These are phyloP conservation scores for Microctonus aethiopoides DNA, from an alignment of 2,888 invertebrate genomes.

Conservation along the genomic window DNA sequence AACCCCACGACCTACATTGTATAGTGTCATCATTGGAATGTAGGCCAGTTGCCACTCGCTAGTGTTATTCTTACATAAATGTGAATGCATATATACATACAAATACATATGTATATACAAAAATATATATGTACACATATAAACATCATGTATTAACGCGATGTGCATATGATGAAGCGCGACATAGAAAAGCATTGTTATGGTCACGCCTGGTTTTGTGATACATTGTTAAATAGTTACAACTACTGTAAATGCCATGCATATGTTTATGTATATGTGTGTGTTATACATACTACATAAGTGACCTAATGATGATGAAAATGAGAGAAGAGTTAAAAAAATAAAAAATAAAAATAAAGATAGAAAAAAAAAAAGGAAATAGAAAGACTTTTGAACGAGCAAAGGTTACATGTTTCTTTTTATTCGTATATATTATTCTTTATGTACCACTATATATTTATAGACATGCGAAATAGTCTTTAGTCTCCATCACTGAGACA, in stretches of 20 bases:
- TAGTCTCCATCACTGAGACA: background rate
- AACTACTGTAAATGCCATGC: constrained; percentile 17
- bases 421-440: constrained; percentile 6
- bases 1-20: constrained; percentile 34
- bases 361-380: background rate
- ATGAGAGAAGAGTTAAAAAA: background rate
- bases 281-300: background rate
- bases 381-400: background rate
- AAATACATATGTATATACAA: background rate
- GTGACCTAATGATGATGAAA: background rate
- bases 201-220: constrained; percentile 21
- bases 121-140: constrained; percentile 19
- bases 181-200: constrained; percentile 19
- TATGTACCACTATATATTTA: constrained; percentile 16
- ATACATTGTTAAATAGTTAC: background rate
- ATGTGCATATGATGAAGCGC: background rate
- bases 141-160: constrained; percentile 30
- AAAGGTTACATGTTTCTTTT: constrained; percentile 31
- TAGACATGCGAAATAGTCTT: constrained; percentile 10
- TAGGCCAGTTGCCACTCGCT: constrained; percentile 25
- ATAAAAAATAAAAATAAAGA: background rate
- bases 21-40: constrained; percentile 30
- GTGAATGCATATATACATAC: background rate
- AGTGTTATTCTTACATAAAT: constrained; percentile 5
- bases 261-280: background rate